Base-by-base conservation (phyloP, 1,140 invertebrate species). In the Chironomus striatipennis region DNA sequence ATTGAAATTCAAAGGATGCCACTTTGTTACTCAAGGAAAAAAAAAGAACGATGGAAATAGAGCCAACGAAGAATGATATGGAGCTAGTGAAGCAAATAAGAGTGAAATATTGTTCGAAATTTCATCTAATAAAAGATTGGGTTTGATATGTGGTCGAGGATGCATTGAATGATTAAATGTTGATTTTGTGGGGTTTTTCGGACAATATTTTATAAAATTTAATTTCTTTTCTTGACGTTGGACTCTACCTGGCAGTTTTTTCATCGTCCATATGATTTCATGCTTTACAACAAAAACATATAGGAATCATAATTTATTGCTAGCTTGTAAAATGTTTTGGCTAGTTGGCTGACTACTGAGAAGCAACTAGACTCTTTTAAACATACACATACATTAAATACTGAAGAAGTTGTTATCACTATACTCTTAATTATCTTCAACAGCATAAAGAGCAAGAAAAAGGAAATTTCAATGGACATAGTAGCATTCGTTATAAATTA, bases 21-120 rank as follows among this genome's bases (percentile, higher is more conserved):
- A 57, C 47, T 57, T 57, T n/a, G n/a, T 57, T 57, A 12, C n/a
- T 57, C 47, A 57, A 57, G n/a, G 5, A 34, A 57, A 15, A 47
- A 57, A 12, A 15, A 15, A 15, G 47, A 57, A 57, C 9, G 12
- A 57, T 57, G 47, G 15, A n/a, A 15, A 57, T 12, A 15, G 47
- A 57, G 24, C 24, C 24, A 34, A 34, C 24, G 24, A 34, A 34
- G 5, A 57, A 57, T 47, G 43, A 47, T 34, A 47, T 57, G 47
- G 12, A 57, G 2, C 24, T 34, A 34, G 24, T 34, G 47, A 57
- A n/a, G 12, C 12, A 57, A 57, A 57, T 15, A 5, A 57, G 12
- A n/a, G 47, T 57, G n/a, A 57, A 57, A 57, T 57, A 57, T 57
- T 57, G 47, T 57, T 57, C 47, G n/a, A 57, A 57, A n/a, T 57